These are phyloP conservation scores for Malurus cyaneus DNA, from an alignment of 2,113 vertebrate species.

Conservation along the genomic window DNA sequence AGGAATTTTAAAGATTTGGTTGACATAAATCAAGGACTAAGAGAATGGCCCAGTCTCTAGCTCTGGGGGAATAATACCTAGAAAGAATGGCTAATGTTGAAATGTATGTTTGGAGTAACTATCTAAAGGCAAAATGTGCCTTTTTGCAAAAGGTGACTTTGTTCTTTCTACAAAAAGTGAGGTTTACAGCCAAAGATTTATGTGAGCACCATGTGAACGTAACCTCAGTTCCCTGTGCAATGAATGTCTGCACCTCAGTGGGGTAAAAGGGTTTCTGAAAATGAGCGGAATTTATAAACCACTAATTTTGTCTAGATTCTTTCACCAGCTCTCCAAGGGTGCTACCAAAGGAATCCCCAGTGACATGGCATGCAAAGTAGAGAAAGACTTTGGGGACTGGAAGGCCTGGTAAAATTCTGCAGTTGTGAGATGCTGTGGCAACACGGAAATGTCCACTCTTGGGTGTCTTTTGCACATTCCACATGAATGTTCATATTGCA, in stretches of 20 bases:
- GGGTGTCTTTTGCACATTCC: neutral
- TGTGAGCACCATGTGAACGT: neutral
- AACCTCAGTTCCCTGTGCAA: neutral
- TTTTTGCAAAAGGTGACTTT: neutral
- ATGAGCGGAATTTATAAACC: neutral
- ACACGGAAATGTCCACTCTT: neutral
- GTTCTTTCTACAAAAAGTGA: neutral
- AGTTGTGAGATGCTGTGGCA: neutral
- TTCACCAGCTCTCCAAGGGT: neutral
- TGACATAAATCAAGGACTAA: neutral
- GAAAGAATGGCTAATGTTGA: neutral
- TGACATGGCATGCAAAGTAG: neutral
- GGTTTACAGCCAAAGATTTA: neutral
- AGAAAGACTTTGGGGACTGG: neutral
- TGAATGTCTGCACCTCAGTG: rapidly evolving
- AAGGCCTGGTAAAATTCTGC: neutral
- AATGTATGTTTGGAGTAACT: neutral
- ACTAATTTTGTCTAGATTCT: neutral
- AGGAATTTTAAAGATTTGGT: neutral
- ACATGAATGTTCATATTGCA: neutral
- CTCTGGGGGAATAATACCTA: neutral
- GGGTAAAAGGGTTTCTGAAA: neutral
- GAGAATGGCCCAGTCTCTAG: neutral
- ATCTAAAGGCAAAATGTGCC: neutral
- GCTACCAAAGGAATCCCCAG: neutral